Base-by-base conservation (phyloP, 2,888 invertebrate genomes). In the Shargacucullia verbasci region DNA sequence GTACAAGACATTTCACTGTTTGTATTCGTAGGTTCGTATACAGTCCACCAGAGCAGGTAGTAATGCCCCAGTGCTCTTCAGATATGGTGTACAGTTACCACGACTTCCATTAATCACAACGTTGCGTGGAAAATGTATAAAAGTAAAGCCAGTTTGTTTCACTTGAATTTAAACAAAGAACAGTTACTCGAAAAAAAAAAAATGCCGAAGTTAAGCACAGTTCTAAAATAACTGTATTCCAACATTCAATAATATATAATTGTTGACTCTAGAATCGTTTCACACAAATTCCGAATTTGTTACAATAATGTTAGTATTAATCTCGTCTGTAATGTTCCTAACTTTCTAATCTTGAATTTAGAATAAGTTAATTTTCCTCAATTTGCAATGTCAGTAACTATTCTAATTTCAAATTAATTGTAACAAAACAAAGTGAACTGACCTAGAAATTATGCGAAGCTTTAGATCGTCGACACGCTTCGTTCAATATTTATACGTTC, bases 401-500 rank as follows among this genome's bases (percentile, higher is more conserved):
- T 50, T 20, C 12, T 40, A 20, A 14, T 11, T 27, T 40, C 9
- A 44, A 15, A 44, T 46, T 52, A 52, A 45, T 50, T 39, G 43
- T 34, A 47, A 40, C 40, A 35, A 54, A 55, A 54, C 38, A 49
- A 40, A 52, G 43, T 53, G 25, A 53, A 48, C 13, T 56, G 69
- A 72, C 73, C 73, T 73, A 73, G 48, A 63, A 70, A 63, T 66
- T 67, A 59, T 59, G 47, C 60, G 48, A 40, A 62, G 37, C 40
- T 56, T 60, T 49, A 62, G 64, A 62, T 55, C 61, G 54, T 47
- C 63, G 70, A 59, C 65, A 73, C 70, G 67, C 68, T 76, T 65
- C 66, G 72, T 71, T 52, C 50, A 64, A 73, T 68, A 59, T 65
- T 68, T 48, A 57, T 60, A 61, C 65, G 69, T 57, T 79, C 73